Base-by-base conservation (phyloP, 2,888 invertebrate genomes). In the Galerucella nymphaeae region DNA sequence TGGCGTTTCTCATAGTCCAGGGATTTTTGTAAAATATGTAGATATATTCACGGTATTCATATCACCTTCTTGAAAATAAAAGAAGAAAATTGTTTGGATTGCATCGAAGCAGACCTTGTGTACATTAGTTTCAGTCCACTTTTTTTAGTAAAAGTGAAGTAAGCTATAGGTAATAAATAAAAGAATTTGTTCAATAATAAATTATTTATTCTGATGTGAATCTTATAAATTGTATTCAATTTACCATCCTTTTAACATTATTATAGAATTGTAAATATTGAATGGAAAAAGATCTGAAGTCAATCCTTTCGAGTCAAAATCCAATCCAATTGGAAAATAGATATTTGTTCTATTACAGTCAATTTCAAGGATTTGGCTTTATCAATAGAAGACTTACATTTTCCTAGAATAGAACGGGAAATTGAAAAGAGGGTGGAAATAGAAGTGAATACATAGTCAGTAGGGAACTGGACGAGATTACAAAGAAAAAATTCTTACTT, bases 361-460 rank as follows among this genome's bases (percentile, higher is more conserved):
- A 48, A 68, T 50, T 50, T 16, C 16, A 48, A 61, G 50, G 68
- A 61, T 50, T 68, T 48, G 48, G 59, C 42, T 57, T 68, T 61
- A 68, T 68, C 61, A 68, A 68, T 68, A 38, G 61, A 68, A 59
- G 59, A 68, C 68, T 68, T 68, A 61, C 68, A 48, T 61, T 48
- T 61, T 66, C 66, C 20, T 41, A 14, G 50, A 50, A 68, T 50
- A 59, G 41, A 20, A 66, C n/a, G 66, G 68, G 61, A 68, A 68
- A 68, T 68, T 68, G 68, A 61, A 68, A 68, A 68, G 68, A 59
- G 68, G 68, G 68, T 68, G 61, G 42, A 58, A n/a, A 20, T 23
- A 20, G 18, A 6, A 38, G 66, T 55, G 66, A 53, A 11, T 58
- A n/a, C 42, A 18, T 23, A 23, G 57, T 0, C 13, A 57, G 23